Conservation (phyloP, 2,888 invertebrate species). For the Cyclophora punctaria region DNA sequence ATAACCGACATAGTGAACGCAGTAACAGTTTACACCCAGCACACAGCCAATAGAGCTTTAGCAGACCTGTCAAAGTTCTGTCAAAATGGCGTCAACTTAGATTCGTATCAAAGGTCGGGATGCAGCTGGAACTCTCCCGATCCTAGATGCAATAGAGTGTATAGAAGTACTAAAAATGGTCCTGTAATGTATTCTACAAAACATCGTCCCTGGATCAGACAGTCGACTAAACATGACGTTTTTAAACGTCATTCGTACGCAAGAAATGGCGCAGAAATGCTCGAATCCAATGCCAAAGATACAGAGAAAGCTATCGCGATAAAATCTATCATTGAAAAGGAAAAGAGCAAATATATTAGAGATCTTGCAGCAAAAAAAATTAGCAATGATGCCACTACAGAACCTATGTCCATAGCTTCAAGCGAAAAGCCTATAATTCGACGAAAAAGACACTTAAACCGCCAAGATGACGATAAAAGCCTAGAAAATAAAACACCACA, state of each 20-base stretch:
- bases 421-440: neutral
- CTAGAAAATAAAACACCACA: no score
- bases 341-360: neutral
- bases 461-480: no score
- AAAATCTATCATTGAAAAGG: neutral
- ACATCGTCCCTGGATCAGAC: conserved; percentile 30
- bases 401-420: neutral
- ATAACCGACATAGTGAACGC: conserved; percentile 32
- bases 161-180: conserved; percentile 36
- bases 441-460: neutral
- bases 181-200: conserved; percentile 31
- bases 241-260: neutral
- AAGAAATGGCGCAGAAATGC: neutral
- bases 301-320: neutral
- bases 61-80: conserved; percentile 44
- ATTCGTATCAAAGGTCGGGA: conserved; percentile 27
- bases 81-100: conserved; percentile 23
- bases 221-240: conserved; percentile 29
- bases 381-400: no score
- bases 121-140: conserved; percentile 15
- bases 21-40: conserved; percentile 29
- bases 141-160: conserved; percentile 20
- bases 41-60: conserved; percentile 30
- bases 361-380: no score
- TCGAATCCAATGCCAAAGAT: neutral